Evolutionary conservation across 2,113 vertebrate genomes (phyloP).

Genomic region (Turdus rufiventris): DNA sequence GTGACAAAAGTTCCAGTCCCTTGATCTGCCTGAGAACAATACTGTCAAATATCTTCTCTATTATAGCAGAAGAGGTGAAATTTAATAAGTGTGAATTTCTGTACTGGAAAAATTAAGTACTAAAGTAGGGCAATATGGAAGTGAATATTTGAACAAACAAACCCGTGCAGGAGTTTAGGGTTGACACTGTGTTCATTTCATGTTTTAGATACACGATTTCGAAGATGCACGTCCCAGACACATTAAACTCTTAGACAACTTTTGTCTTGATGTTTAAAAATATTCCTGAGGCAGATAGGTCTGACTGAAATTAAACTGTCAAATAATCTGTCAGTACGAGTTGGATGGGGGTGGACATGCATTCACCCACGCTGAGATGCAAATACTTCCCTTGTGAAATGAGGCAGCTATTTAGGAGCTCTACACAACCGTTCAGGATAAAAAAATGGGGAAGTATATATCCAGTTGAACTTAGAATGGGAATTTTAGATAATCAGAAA

Average conservation of each 20-base stretch:
- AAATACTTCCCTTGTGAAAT: slow-evolving; percentile 13
- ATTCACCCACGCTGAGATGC: slow-evolving; percentile 29
- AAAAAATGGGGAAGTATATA: slow-evolving; percentile 15
- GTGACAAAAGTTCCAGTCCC: background rate
- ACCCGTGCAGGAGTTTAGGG: background rate
- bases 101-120: background rate
- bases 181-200: background rate
- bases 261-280: slow-evolving; percentile 46
- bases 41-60: background rate
- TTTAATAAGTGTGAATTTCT: background rate
- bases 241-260: background rate
- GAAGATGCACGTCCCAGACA: background rate
- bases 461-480: background rate
- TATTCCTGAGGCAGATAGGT: slow-evolving; percentile 42
- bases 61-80: background rate
- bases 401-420: background rate
- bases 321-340: slow-evolving; percentile 27
- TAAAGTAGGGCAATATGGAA: background rate
- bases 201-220: background rate
- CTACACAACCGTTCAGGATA: background rate
- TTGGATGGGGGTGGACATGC: slow-evolving; percentile 36
- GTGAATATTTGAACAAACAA: background rate
- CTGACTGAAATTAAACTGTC: slow-evolving; percentile 50
- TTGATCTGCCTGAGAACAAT: background rate
- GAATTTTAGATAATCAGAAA: slow-evolving; percentile 41